phyloP scores from a whole-genome alignment of 2,113 vertebrate genomes.

The Scytalopus superciliaris region DNA sequence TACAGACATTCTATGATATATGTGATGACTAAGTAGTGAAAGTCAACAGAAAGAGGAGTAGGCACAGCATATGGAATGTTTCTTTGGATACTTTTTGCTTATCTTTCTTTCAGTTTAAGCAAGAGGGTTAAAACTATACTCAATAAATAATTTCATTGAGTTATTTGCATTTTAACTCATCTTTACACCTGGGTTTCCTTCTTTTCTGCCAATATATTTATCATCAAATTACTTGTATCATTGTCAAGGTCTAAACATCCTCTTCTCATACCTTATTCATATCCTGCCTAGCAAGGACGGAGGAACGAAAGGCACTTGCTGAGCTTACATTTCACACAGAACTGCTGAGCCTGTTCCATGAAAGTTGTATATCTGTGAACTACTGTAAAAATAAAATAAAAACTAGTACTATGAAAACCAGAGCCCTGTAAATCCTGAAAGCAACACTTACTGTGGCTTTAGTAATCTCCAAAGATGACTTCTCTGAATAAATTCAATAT shows the following conservation, averaged over 20 bases:
- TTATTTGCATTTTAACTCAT: neutral
- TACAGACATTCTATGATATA: slow-evolving; percentile 49
- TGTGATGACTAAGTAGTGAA: neutral
- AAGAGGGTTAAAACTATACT: neutral
- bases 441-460: neutral
- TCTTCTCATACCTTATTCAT: neutral
- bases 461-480: neutral
- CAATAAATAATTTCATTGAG: neutral
- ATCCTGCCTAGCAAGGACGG: neutral
- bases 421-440: neutral
- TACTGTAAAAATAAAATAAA: neutral
- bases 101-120: neutral
- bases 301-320: neutral
- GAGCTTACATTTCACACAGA: neutral
- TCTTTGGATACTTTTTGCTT: neutral
- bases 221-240: neutral
- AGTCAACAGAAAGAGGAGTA: neutral
- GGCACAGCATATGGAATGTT: neutral
- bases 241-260: neutral
- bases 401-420: neutral
- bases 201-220: neutral
- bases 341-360: neutral
- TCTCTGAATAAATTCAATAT: neutral
- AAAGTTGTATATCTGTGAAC: neutral
- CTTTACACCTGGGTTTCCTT: neutral